phyloP scores from a whole-genome alignment of 2,797 vertebrate genomes.

The Denticeps clupeoides region DNA sequence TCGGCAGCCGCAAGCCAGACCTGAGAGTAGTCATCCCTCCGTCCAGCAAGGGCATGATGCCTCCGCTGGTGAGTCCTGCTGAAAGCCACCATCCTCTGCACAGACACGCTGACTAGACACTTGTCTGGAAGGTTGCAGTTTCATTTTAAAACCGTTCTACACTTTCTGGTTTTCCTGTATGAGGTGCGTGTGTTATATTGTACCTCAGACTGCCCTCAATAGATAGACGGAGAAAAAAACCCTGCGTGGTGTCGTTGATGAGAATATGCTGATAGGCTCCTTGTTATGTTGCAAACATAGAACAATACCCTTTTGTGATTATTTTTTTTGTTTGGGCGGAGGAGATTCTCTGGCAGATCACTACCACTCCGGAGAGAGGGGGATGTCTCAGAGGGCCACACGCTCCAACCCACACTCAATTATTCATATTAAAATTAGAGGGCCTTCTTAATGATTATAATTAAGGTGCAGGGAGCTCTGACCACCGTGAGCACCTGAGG shows the following conservation, averaged over 20 bases:
- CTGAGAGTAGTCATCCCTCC: conserved; percentile 95
- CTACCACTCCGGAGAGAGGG: conserved; percentile 12
- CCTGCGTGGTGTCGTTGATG: too few species aligned
- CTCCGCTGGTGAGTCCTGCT: conserved; percentile 77
- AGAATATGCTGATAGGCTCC: too few species aligned
- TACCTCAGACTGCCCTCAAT: too few species aligned
- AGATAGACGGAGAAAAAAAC: too few species aligned
- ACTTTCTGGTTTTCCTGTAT: too few species aligned
- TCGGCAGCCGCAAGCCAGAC: conserved; percentile 90
- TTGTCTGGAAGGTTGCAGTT: too few species aligned
- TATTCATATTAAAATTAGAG: conserved; percentile 46
- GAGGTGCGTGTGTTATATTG: too few species aligned
- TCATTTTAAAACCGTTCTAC: conserved; percentile 10
- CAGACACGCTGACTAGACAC: neutral
- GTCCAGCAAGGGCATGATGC: conserved; percentile 97
- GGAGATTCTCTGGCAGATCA: too few species aligned
- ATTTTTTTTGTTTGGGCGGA: too few species aligned
- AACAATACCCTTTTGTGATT: too few species aligned
- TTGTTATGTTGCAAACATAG: too few species aligned
- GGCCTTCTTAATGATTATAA: conserved; percentile 45
- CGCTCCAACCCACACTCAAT: conserved; percentile 38
- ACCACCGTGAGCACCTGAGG: conserved; percentile 43
- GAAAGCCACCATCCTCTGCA: neutral
- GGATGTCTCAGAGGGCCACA: conserved; percentile 28
- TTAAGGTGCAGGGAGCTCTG: conserved; percentile 39